A percentile compares a stretch with the other conserved stretches of the same genome.
Evolutionary conservation across 2,113 vertebrate genomes (phyloP).

Genomic region (Vidua macroura): DNA sequence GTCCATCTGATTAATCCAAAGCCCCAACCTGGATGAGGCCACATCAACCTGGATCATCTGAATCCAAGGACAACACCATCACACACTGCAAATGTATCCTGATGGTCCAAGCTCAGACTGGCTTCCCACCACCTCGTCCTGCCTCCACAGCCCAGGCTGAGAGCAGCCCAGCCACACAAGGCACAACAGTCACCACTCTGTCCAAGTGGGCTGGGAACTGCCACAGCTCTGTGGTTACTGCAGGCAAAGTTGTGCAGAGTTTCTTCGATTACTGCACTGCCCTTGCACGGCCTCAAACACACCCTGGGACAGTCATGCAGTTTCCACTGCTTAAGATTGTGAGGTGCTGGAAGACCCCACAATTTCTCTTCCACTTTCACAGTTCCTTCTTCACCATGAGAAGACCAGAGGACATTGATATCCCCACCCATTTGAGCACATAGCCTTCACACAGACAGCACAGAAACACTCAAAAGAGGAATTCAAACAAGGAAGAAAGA

Average conservation of each 20-base stretch:
- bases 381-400: not conserved
- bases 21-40: not conserved
- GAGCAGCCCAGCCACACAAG: not conserved
- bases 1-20: not conserved
- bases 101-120: not conserved
- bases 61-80: not conserved
- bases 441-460: not conserved
- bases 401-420: not conserved
- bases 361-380: not conserved
- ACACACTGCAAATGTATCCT: fast-evolving
- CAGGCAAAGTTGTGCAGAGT: not conserved
- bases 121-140: not conserved
- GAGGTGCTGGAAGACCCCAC: not conserved
- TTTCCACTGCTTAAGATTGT: fast-evolving
- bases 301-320: not conserved
- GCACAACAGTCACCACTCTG: not conserved
- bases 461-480: not conserved
- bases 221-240: not conserved
- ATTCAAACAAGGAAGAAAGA: not conserved
- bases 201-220: not conserved
- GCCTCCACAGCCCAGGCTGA: not conserved
- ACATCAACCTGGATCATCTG: fast-evolving
- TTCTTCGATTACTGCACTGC: not conserved
- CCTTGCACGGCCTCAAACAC: not conserved
- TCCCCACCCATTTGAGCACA: fast-evolving